These are phyloP conservation scores for Margaritifera margaritifera DNA, from an alignment of 2,888 invertebrate genomes.

Conservation along the genomic window DNA sequence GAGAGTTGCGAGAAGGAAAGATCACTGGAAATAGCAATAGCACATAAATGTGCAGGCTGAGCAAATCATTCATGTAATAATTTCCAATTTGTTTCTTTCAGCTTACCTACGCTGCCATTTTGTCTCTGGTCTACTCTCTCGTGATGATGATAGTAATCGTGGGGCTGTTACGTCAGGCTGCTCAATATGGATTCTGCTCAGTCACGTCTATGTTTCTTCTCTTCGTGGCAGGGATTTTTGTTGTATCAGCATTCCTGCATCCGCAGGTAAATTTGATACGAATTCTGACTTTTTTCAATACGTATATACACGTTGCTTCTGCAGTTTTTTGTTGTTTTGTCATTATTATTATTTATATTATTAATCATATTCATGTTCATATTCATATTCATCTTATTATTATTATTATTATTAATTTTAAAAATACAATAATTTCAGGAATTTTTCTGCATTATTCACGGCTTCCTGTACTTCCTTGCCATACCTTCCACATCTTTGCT, in stretches of 20 bases:
- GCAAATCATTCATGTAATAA: no score
- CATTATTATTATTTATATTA: no score
- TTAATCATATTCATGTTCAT: no score
- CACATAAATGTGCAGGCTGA: no score
- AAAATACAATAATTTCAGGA: conserved; percentile 78
- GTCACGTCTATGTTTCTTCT: conserved; percentile 98
- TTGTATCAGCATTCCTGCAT: conserved; percentile 96
- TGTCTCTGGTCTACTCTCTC: conserved; percentile 94
- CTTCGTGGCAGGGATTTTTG: conserved; percentile 90
- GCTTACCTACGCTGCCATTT: conserved; percentile 92
- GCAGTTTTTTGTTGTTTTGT: no score
- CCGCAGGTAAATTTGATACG: conserved; percentile 77
- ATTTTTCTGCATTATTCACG: conserved; percentile 77
- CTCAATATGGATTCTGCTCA: conserved; percentile 92
- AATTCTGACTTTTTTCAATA: no score
- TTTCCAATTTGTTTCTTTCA: conserved; percentile 72
- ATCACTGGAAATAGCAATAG: no score
- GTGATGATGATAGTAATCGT: conserved; percentile 99
- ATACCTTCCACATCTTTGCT: conserved; percentile 96
- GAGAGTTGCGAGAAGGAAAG: no score
- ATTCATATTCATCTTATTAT: no score
- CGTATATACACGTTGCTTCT: no score
- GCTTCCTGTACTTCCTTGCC: conserved; percentile 87
- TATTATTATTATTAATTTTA: no score
- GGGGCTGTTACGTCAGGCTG: conserved; percentile 96